Base-by-base conservation (phyloP, 53 echinoderm and acorn worm species). In the Paracentrotus lividus region DNA sequence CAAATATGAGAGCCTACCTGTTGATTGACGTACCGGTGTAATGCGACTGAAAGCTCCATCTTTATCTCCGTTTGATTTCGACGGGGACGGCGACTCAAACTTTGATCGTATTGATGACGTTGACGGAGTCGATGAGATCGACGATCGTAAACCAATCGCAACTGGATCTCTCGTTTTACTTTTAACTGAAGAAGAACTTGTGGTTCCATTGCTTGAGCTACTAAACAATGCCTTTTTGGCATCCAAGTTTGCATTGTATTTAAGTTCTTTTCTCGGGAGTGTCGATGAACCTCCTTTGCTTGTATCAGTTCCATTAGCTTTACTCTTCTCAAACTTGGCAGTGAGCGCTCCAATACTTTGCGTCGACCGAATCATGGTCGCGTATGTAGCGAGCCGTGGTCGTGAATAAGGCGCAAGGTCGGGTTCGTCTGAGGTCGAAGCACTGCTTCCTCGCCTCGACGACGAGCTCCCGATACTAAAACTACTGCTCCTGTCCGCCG, bases 261-360 rank as follows among this genome's bases (percentile, higher is more conserved):
- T 93, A 23, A 93, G 93, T 38, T 95, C 93, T 51, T 85, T 90
- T 24, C 95, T 90, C 78, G 92, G 92, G 27, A 61, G 43, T 33
- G 92, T 77, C 3, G 92, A 92, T 51, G 92, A 38, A 21, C 24
- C 34, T 3, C 75, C 43, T 88, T 95, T 93, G 47, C 85, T 55
- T 77, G 93, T 60, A 54, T 95, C 66, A 12, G 81, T 77, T 38
- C 84, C 85, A 8, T 78, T 88, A 9, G 88, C 42, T 52, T 95
- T 95, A 33, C 64, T 43, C 67, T 93, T 94, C 88, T 98, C 98
- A 81, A 98, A 98, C 91, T 93, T 95, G 58, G 98, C 98, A 8
- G 97, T 93, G 32, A 98, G 91, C 24, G 97, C 93, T 18, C 97
- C 96, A 54, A 98, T 98, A 20, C 96, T 97, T 61, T 94, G 92